Evolutionary conservation across 2,113 vertebrate species (phyloP).

Genomic region (Paraplagusia blochii): DNA sequence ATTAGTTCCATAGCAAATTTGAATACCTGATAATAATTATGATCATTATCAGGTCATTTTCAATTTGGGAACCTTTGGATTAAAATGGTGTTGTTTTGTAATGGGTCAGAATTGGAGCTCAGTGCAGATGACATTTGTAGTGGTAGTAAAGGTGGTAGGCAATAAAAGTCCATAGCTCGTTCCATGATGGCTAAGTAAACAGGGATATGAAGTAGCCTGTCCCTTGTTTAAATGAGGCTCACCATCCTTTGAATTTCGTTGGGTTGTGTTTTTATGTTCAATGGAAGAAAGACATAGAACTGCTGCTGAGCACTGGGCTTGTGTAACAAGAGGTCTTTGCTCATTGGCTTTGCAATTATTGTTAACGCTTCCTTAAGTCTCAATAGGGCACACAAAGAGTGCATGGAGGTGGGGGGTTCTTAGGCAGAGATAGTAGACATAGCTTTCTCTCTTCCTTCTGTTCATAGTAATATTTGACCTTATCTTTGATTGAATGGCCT

Average conservation of each 20-base stretch:
- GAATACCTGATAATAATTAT: too few species aligned
- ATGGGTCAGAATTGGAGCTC: too few species aligned
- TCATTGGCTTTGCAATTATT: conserved; percentile 87
- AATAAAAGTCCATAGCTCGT: conserved; percentile 59
- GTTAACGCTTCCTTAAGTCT: conserved; percentile 91
- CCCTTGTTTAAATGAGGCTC: conserved; percentile 81
- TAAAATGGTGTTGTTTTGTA: too few species aligned
- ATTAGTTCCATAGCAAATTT: too few species aligned
- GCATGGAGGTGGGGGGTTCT: conserved; percentile 68
- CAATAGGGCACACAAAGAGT: conserved; percentile 85
- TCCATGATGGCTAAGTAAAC: conserved; percentile 82
- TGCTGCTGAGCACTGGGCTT: conserved; percentile 80
- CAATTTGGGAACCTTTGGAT: too few species aligned
- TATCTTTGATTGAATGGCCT: too few species aligned
- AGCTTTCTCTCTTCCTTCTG: conserved; percentile 55
- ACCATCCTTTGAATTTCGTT: conserved; percentile 61
- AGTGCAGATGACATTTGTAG: too few species aligned
- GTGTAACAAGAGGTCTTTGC: conserved; percentile 89
- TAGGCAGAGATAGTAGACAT: conserved; percentile 63
- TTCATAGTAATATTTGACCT: too few species aligned
- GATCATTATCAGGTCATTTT: too few species aligned
- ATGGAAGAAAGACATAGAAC: conserved; percentile 65
- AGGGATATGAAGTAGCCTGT: conserved; percentile 74
- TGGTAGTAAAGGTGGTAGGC: conserved; percentile 11
- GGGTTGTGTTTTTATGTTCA: conserved; percentile 49